Evolutionary conservation across 2,888 invertebrate genomes (phyloP), one percentile per base, ranked within the genome.

Genomic region (Caenorhabditis afra): DNA sequence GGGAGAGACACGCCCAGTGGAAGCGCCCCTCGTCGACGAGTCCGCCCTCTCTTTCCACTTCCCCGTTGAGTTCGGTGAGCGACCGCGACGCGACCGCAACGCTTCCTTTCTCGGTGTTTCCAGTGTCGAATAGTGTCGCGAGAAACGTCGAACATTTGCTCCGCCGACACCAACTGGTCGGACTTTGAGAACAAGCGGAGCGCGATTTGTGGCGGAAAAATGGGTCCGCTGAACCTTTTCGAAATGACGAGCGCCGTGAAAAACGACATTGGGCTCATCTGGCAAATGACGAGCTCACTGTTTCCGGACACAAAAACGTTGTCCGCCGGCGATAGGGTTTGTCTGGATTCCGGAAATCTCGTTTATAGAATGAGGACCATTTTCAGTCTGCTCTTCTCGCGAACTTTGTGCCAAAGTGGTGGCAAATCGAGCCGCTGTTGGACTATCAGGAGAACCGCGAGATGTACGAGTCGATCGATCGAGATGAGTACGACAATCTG

Each of bases 391-490:
- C 67, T 14, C 37, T 67, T 7, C 14, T 67, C 22, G 20, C 49
- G 8, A 67, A 67, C 49, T 57, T 67, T 5, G 22, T 58, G 3
- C 50, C 39, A 3, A 67, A 67, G 39, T 67, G 57, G 20, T 67
- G 57, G 58, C 47, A 57, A 20, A 29, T 67, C n/a, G 45, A 20
- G 20, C 41, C 67, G 1, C 37, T 55, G n/a, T 5, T 67, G 7
- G 49, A 67, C 7, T 58, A 16, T 10, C 18, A 35, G 3, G 50
- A 57, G 22, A 37, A 58, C n/a, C 0, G 45, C n/a, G 10, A 35
- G n/a, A 20, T 58, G 18, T 41, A 29, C 29, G 49, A 55, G 23
- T 49, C 14, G 10, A 3, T 57, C 23, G 12, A 23, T 10, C 20
- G 45, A 23, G 41, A 49, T 2, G 39, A 22, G 2, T 23, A 29